Percentiles rank a stretch among this genome's conserved stretches.
Conservation (phyloP, 2,113 vertebrate genomes). For the Leptocoma aspasia region DNA sequence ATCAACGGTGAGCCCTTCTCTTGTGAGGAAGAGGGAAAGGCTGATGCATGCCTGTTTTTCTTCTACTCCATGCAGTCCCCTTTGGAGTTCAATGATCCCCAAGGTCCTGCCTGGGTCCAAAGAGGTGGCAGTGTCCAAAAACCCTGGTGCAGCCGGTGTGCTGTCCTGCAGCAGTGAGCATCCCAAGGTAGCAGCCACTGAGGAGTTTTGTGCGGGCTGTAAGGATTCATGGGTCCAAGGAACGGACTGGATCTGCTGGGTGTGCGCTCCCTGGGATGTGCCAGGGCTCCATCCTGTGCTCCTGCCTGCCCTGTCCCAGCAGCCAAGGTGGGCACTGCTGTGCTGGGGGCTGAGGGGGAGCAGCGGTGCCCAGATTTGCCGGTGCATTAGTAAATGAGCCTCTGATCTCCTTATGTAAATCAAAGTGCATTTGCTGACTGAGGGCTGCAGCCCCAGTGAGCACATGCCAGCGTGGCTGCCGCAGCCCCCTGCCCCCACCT, state of each 20-base stretch:
- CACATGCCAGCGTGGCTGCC: fast-evolving
- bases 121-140: background rate
- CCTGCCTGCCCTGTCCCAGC: background rate
- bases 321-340: background rate
- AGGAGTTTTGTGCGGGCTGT: background rate
- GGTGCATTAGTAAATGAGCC: conserved; percentile 2
- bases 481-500: background rate
- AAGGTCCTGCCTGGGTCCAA: background rate
- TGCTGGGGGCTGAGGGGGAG: background rate
- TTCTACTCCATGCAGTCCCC: background rate
- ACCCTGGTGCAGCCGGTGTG: fast-evolving
- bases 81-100: background rate
- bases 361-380: background rate
- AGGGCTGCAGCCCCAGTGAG: background rate
- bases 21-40: background rate
- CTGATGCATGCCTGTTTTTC: background rate
- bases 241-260: background rate
- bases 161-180: background rate
- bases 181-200: fast-evolving
- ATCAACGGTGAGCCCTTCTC: fast-evolving
- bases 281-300: background rate
- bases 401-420: conserved; percentile 46
- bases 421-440: background rate
- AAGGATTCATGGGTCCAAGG: background rate
- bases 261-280: fast-evolving